Evolutionary conservation across 2,113 vertebrate genomes (phyloP), one percentile per base, ranked within the genome.

Genomic region (Protobothrops mucrosquamatus): DNA sequence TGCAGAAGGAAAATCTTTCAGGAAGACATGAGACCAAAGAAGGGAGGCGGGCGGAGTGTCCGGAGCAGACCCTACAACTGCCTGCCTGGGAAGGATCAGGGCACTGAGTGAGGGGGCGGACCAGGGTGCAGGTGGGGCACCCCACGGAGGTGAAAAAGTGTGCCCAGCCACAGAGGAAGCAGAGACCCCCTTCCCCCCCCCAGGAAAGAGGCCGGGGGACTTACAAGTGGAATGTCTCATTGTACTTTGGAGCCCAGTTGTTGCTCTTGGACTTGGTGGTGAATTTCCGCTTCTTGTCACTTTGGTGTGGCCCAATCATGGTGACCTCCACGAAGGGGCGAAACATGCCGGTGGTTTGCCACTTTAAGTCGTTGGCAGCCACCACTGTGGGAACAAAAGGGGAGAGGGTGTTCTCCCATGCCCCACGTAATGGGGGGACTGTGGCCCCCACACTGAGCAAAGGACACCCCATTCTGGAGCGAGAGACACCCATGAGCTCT

Each of bases 231-330:
- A 99, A 99, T 0, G 98, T 99, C 97, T 99, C 99, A 14, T 99
- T 99, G 98, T 98, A 99, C 93, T 99, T 99, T 51, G 99, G 99
- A 39, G 99, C 98, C 99, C 99, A 99, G 98, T 98, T 99, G 98
- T 99, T 99, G 97, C 99, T 99, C 97, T 99, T 99, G 39, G 99
- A 99, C 95, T 99, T 99, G 87, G 99, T 99, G 95, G 99, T 98
- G 94, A 99, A 99, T 94, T 98, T 99, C 96, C 99, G 98, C 95
- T 99, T 99, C 97, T 98, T 99, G 97, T 99, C 99, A 61, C 98
- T 98, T 94, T 99, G 99, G 89, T 99, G 98, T 43, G 99, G 99
- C 26, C 99, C 99, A 54, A 99, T 98, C 98, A 99, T 98, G 90
- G 98, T 98, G 95, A 98, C 97, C 96, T 99, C 99, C 95, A 98